Evolutionary conservation across 1,140 invertebrate genomes (phyloP).

Genomic region (Himalopsyche phryganea): DNA sequence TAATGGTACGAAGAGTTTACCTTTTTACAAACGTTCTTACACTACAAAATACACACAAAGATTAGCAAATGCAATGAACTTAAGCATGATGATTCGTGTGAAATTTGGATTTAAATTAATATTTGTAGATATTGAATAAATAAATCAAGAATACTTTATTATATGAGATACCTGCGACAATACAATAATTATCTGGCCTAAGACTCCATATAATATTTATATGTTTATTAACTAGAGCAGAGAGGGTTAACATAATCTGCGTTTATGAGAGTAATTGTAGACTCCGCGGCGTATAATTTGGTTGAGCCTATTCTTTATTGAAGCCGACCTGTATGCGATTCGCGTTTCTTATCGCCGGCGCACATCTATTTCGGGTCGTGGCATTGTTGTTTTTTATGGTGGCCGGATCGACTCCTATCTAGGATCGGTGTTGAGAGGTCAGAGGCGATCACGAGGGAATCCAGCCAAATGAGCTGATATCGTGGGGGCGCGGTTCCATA

Average conservation of each 20-base stretch:
- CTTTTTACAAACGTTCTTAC: too few species aligned
- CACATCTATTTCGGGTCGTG: conserved; percentile 22
- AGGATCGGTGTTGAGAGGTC: conserved; percentile 34
- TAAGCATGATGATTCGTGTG: too few species aligned
- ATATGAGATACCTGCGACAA: too few species aligned
- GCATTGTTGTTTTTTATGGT: conserved; percentile 30
- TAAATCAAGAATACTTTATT: too few species aligned
- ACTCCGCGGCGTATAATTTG: conserved; percentile 27
- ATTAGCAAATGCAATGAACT: too few species aligned
- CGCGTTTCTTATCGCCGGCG: conserved; percentile 19
- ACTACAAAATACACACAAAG: too few species aligned
- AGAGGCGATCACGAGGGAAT: conserved; percentile 28
- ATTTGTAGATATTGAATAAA: too few species aligned
- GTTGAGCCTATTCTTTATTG: conserved; percentile 22
- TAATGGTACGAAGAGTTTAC: too few species aligned
- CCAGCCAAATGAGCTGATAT: conserved; percentile 6
- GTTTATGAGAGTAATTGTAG: conserved; percentile 20
- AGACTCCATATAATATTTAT: too few species aligned
- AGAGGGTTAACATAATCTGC: conserved; percentile 8
- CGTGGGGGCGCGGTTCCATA: neutral
- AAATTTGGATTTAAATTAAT: too few species aligned
- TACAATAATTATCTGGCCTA: too few species aligned
- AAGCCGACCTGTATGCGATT: conserved; percentile 13
- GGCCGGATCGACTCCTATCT: conserved; percentile 27
- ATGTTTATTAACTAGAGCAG: neutral